Base-by-base conservation (phyloP, 2,888 invertebrate species). In the Drosophila dives region DNA sequence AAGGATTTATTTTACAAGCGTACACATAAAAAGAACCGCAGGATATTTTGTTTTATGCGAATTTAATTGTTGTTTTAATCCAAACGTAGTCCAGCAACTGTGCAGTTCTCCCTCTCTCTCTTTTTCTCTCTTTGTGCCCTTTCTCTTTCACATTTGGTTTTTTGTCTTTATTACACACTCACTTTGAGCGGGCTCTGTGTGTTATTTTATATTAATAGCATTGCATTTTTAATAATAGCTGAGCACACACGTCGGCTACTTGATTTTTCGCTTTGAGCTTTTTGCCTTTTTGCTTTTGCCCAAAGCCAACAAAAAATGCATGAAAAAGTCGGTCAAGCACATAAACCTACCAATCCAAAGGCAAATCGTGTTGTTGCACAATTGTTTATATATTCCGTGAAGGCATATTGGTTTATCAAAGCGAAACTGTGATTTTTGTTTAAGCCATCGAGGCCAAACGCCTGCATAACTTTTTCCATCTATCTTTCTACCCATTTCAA, bases 1-100 rank as follows among this genome's bases (percentile, higher is more conserved):
- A 84, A 81, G 82, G 89, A 88, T 82, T 86, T 88, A 86, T 86
- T 82, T 86, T 86, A 88, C 86, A 81, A 86, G 79, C 77, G 75
- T 73, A 71, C 73, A 82, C 73, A 86, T 84, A 82, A 88, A 82
- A 77, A 79, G 73, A 83, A 83, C 91, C 84, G 83, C 84, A 91
- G 86, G 90, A 90, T 90, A 89, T 89, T 84, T 84, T 84, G 80
- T 87, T 91, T 90, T 87, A 90, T 90, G 86, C 77, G 90, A 87
- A 89, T 89, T 90, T 90, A 90, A 90, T 90, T 90, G 89, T 90
- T 87, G 80, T 89, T 90, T 86, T 89, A 89, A 89, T 81, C 83
- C 82, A 68, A 69, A 76, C 67, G 68, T 71, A 66, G 58, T 62
- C 64, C 64, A 61, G 58, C 55, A 61, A 51, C 64, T 40, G 33